A percentile compares a stretch with the other conserved stretches of the same genome.
Conservation (phyloP, 2,888 invertebrate genomes). For the Apocheima hispidaria region DNA sequence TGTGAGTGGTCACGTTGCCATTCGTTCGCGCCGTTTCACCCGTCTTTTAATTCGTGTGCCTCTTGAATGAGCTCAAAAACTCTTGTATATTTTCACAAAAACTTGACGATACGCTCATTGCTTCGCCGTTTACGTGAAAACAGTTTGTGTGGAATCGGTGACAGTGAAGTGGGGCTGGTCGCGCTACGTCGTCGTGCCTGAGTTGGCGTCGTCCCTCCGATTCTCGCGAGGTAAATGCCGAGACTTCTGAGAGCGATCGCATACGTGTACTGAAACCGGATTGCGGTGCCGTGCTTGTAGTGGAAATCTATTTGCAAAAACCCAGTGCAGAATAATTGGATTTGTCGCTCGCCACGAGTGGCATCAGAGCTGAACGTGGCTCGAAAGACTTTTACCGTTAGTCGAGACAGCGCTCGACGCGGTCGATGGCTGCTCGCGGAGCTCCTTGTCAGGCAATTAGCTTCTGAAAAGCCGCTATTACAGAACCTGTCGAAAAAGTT, state of each 20-base stretch:
- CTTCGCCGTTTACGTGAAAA: conserved; percentile 59
- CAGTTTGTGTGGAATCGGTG: conserved; percentile 69
- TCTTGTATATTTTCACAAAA: conserved; percentile 56
- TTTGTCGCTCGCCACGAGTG: conserved; percentile 52
- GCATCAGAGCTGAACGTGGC: conserved; percentile 59
- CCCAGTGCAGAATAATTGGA: conserved; percentile 56
- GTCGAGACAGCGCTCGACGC: conserved; percentile 57
- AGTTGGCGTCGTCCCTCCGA: conserved; percentile 78
- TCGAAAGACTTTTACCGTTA: conserved; percentile 76
- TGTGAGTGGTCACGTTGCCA: conserved; percentile 57
- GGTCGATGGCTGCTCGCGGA: conserved; percentile 62
- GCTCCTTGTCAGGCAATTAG: conserved; percentile 52
- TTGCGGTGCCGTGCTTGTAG: conserved; percentile 67
- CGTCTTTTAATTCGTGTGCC: conserved; percentile 78
- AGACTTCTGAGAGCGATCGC: conserved; percentile 73
- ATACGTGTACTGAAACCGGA: conserved; percentile 79
- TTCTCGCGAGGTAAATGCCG: conserved; percentile 80
- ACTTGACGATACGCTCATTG: conserved; percentile 55
- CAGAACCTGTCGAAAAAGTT: conserved; percentile 19
- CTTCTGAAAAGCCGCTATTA: conserved; percentile 22
- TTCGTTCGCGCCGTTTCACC: conserved; percentile 55
- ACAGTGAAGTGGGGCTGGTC: conserved; percentile 74
- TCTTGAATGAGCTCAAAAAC: conserved; percentile 60
- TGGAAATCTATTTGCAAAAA: conserved; percentile 61
- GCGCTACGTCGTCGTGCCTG: conserved; percentile 76